Base-by-base conservation (phyloP, 2,888 invertebrate species). In the Mesoligia furuncula region DNA sequence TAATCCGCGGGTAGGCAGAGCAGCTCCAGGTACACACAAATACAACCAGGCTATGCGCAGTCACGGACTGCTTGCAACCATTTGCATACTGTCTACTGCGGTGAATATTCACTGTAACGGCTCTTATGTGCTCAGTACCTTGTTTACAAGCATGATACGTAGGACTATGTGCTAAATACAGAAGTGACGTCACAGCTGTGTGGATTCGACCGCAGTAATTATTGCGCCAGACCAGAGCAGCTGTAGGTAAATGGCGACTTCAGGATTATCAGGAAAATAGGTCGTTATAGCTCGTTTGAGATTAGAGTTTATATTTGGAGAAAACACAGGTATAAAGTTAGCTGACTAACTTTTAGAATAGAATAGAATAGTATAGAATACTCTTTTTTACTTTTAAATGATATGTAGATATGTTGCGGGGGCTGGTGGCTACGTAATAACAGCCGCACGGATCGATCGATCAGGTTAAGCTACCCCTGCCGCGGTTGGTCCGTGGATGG, bases 11-110 rank as follows among this genome's bases (percentile, higher is more conserved):
- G 84, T 73, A 81, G 81, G 77, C 85, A 75, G 81, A 39, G 75
- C 31, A 39, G 75, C n/a, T 62, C 51, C 77, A 64, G 77, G 75
- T 73, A 73, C 39, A 24, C 20, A 76, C 67, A 74, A 68, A 72
- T 76, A 81, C 66, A 69, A 62, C 59, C 61, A 75, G 65, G 69
- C 71, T 85, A 85, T 85, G 86, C 86, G 72, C 64, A 75, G 86
- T 83, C 87, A 87, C 86, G 87, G 80, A 84, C 68, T 59, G 72
- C 51, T 69, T 73, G 79, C 83, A 77, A 64, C 72, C 79, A 87
- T 87, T 87, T 86, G 81, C 87, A 86, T 87, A 79, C 45, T 54
- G 75, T 77, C 64, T 81, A 76, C 67, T 67, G 76, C 61, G 36
- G 73, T 75, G 85, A 79, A 85, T 85, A 85, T 85, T 76, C 85